Base-by-base conservation (phyloP, 2,888 invertebrate species). In the Apodemia arnacis region DNA sequence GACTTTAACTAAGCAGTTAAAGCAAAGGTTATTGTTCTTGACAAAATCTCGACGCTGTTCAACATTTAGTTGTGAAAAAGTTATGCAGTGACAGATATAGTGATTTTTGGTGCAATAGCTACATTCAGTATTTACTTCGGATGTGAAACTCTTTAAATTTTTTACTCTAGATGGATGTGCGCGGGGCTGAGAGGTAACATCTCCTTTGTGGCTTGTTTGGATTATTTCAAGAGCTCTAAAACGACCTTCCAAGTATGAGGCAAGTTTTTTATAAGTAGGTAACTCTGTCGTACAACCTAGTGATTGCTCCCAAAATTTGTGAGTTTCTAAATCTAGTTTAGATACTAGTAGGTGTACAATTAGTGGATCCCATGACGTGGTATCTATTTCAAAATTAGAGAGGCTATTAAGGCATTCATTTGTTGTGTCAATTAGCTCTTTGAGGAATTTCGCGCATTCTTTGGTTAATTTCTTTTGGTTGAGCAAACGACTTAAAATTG, bases 391-490 rank as follows among this genome's bases (percentile, higher is more conserved):
- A 11, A 92, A 41, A 77, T 88, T 92, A 73, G 74, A 83, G 15
- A 84, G 80, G 27, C 85, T 79, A 21, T 80, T 80, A 8, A 92
- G 80, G 79, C 93, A 94, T 82, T 94, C 82, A 7, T 66, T 89
- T 7, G 94, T 92, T 1, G 88, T 94, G 84, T 94, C 93, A 21
- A 95, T 27, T 8, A 95, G 66, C 11, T 88, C 87, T 66, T 93
- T 94, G 24, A 95, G 83, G 63, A 75, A 83, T 31, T 73, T 82
- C 18, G 86, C 54, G 1, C 89, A 91, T 83, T 85, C 87, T n/a
- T 41, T 31, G 18, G 21, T 80, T 10, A 89, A 41, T 18, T 82
- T 89, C n/a, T 85, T 93, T 74, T 91, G 92, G 74, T 34, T 82
- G 3, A 93, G 77, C 4, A 94, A 93, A 21, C 87, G 76, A 70